Conservation (phyloP, 2,888 invertebrate species). For the Camponotus fellah region DNA sequence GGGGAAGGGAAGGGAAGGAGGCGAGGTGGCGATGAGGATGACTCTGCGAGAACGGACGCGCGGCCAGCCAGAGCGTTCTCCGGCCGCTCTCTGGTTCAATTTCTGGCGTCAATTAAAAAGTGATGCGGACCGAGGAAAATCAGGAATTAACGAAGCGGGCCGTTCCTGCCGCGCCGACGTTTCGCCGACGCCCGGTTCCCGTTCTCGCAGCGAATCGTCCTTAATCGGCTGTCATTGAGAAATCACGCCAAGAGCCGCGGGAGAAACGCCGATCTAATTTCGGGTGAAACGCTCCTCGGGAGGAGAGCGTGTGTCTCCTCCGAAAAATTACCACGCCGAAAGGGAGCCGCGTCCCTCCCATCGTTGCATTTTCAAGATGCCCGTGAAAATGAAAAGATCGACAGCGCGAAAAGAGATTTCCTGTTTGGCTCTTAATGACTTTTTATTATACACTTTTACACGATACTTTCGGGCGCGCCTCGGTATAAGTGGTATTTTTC, state of each 20-base stretch:
- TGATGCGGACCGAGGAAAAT: slow-evolving; percentile 85
- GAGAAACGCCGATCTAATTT: slow-evolving; percentile 29
- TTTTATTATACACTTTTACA: too few relatives aligned
- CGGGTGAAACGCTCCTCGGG: slow-evolving; percentile 17
- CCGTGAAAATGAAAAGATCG: neutral
- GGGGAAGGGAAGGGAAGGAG: neutral
- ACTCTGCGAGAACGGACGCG: slow-evolving; percentile 79
- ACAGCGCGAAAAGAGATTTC: too few relatives aligned
- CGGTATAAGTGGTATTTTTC: neutral
- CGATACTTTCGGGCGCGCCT: neutral
- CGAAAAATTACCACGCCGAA: neutral
- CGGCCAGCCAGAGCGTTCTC: slow-evolving; percentile 52
- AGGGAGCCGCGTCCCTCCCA: neutral
- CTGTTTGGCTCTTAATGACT: neutral
- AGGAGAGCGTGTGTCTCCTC: neutral
- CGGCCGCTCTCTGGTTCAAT: slow-evolving; percentile 80
- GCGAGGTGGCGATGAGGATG: slow-evolving; percentile 69
- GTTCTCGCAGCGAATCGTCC: slow-evolving; percentile 63
- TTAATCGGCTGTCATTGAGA: slow-evolving; percentile 67
- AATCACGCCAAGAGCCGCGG: slow-evolving; percentile 34
- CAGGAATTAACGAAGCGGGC: slow-evolving; percentile 84
- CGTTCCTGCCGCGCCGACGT: slow-evolving; percentile 57
- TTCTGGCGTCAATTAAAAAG: slow-evolving; percentile 86
- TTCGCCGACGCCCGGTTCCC: slow-evolving; percentile 61
- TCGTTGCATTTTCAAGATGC: neutral